These are phyloP conservation scores for Amazona finschi DNA, from an alignment of 2,797 vertebrate genomes.

Conservation along the genomic window DNA sequence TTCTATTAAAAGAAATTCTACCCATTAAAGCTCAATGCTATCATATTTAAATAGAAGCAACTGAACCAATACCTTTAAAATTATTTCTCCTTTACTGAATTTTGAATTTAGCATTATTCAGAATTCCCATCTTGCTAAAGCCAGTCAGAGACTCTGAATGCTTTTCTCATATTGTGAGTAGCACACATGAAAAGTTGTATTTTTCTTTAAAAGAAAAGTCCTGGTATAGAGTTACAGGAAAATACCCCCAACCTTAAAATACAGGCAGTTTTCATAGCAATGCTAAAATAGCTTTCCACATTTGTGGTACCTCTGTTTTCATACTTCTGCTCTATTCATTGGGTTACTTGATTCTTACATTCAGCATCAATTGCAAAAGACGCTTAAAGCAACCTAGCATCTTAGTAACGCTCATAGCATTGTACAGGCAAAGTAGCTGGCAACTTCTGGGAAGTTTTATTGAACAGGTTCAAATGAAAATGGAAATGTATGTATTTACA, in stretches of 20 bases:
- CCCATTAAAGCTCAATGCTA: background rate
- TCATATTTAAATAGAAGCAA: background rate
- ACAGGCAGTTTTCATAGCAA: background rate
- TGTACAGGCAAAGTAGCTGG: background rate
- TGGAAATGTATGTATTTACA: background rate
- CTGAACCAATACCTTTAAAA: background rate
- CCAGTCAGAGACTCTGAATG: background rate
- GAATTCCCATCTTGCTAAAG: background rate
- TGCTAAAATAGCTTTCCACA: background rate
- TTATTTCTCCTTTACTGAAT: background rate
- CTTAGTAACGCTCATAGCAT: background rate
- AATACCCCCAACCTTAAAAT: background rate
- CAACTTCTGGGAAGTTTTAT: background rate
- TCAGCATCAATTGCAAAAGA: background rate
- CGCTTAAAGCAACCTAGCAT: background rate
- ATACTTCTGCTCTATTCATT: background rate
- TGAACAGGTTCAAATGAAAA: background rate
- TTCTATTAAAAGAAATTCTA: background rate
- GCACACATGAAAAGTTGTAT: background rate
- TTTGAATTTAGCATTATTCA: background rate
- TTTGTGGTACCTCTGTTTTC: background rate
- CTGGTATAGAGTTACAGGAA: background rate
- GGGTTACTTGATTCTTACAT: background rate
- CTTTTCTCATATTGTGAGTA: background rate
- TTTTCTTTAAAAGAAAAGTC: background rate